Percentiles rank a stretch among this genome's conserved stretches.
Evolutionary conservation across 2,888 invertebrate genomes (phyloP).

Genomic region (Chrysotoxum bicinctum): DNA sequence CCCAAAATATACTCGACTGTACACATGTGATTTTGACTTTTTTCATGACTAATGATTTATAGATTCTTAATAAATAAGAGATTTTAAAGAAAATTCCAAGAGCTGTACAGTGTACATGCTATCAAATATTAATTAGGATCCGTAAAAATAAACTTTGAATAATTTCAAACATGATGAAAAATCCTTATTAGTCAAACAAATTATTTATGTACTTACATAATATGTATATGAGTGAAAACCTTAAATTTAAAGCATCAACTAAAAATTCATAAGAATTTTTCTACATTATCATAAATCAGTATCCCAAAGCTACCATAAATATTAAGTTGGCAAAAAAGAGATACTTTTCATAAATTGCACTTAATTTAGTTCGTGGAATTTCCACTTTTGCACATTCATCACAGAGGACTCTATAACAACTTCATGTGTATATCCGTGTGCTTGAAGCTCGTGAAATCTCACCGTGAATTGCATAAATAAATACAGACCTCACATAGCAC

Average conservation of each 20-base stretch:
- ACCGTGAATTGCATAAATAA: constrained; percentile 38
- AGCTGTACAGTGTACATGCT: too few relatives aligned
- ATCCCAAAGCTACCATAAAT: background rate
- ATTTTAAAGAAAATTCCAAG: too few relatives aligned
- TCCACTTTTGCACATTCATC: constrained; percentile 13
- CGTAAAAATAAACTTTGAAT: too few relatives aligned
- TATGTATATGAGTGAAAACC: too few relatives aligned
- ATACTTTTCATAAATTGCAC: constrained; percentile 6
- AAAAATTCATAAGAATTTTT: background rate
- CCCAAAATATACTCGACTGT: too few relatives aligned
- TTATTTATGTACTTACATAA: too few relatives aligned
- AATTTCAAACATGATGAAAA: too few relatives aligned
- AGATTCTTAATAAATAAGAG: too few relatives aligned
- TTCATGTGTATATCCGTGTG: constrained; percentile 7
- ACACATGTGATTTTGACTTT: too few relatives aligned
- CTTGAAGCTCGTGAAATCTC: background rate
- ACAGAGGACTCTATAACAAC: background rate
- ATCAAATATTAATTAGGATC: too few relatives aligned
- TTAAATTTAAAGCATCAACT: background rate
- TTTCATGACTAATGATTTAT: too few relatives aligned
- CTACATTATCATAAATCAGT: background rate
- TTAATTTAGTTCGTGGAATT: constrained; percentile 14
- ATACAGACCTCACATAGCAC: background rate
- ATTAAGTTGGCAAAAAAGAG: background rate
- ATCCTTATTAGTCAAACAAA: too few relatives aligned